Evolutionary conservation across 1,140 invertebrate genomes (phyloP).

Genomic region (Drosophila arawakana): DNA sequence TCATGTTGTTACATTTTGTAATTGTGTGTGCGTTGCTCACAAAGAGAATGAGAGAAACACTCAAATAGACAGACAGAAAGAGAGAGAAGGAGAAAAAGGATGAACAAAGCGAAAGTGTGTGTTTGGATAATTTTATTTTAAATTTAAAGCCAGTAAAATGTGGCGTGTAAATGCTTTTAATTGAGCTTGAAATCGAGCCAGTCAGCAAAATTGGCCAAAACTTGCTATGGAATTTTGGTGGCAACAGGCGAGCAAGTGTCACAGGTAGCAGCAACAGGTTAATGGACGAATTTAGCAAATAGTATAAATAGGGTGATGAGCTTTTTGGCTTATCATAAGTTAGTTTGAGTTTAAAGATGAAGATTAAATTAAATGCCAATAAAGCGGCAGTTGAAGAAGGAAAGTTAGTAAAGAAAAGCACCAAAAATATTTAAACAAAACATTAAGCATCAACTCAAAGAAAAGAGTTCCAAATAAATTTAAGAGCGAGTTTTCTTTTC

Average conservation of each 20-base stretch:
- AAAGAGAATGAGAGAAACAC: neutral
- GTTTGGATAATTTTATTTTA: constrained; percentile 44
- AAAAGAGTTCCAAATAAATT: neutral
- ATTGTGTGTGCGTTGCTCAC: constrained; percentile 61
- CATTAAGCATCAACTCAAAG: neutral
- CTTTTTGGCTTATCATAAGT: neutral
- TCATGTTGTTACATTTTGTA: constrained; percentile 82
- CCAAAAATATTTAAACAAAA: no score
- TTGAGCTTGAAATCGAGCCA: constrained; percentile 74
- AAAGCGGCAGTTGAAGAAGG: neutral
- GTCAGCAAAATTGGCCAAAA: constrained; percentile 68
- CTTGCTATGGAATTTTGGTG: constrained; percentile 12
- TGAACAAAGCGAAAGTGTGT: constrained; percentile 31
- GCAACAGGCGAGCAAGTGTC: neutral
- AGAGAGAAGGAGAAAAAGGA: neutral
- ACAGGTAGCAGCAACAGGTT: constrained; percentile 44
- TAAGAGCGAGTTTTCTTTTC: no score
- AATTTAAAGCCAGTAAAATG: constrained; percentile 75
- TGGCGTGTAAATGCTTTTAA: constrained; percentile 76
- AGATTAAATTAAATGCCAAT: neutral
- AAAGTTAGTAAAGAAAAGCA: neutral
- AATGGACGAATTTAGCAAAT: neutral
- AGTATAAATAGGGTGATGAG: neutral
- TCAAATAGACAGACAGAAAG: neutral
- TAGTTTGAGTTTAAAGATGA: no score